Percentiles rank a stretch among this genome's conserved stretches.
Evolutionary conservation across 2,113 vertebrate species (phyloP).

Genomic region (Mesocricetus auratus): DNA sequence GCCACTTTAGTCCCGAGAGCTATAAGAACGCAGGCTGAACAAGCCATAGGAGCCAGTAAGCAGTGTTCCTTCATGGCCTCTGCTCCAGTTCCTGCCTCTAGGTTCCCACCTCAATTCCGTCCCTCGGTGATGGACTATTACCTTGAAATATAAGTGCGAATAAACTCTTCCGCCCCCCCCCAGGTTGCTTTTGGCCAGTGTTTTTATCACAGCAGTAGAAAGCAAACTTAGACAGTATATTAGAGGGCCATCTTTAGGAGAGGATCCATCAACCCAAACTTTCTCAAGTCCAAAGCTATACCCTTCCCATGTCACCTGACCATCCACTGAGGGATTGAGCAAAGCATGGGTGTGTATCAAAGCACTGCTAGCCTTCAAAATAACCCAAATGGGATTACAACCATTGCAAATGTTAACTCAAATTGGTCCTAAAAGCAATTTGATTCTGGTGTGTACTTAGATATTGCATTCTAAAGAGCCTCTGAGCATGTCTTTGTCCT

Average conservation of each 20-base stretch:
- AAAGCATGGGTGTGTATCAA: background rate
- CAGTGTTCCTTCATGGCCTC: background rate
- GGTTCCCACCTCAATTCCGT: background rate
- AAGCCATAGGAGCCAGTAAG: background rate
- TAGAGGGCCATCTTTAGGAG: background rate
- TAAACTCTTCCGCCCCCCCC: background rate
- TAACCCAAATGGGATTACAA: background rate
- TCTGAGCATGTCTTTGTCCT: background rate
- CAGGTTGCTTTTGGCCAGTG: background rate
- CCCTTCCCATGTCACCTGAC: background rate
- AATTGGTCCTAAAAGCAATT: background rate
- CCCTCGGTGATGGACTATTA: background rate
- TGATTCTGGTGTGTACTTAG: background rate
- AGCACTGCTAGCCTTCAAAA: background rate
- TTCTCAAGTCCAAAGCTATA: background rate
- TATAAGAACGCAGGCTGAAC: background rate
- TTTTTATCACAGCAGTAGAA: background rate
- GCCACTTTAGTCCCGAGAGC: background rate
- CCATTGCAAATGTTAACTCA: background rate
- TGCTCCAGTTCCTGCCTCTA: background rate
- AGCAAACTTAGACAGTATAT: background rate
- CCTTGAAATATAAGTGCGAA: background rate
- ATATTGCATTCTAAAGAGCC: background rate
- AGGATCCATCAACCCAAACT: background rate
- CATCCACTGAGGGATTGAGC: accelerated